These are phyloP conservation scores for Brachionus plicatilis DNA, from an alignment of 1,140 invertebrate species.

Conservation along the genomic window DNA sequence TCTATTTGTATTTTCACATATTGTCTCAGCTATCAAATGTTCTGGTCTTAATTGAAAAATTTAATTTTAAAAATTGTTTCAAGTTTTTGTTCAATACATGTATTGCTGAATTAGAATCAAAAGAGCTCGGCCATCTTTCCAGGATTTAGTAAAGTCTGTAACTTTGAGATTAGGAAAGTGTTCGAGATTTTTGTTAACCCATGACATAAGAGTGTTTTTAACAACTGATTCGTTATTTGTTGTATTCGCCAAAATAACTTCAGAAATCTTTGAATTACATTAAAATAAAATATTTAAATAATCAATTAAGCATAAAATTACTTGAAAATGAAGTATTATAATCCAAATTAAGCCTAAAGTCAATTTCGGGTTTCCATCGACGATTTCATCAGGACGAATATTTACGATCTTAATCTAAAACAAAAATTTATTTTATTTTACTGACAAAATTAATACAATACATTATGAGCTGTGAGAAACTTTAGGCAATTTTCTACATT, in stretches of 20 bases:
- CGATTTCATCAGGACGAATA: constrained; percentile 96
- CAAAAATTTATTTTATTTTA: background rate
- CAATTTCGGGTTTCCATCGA: constrained; percentile 96
- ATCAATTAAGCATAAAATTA: constrained; percentile 38
- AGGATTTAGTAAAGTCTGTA: constrained; percentile 88
- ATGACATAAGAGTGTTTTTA: constrained; percentile 8
- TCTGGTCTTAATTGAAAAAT: background rate
- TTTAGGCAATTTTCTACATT: constrained; percentile 36
- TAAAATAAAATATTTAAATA: background rate
- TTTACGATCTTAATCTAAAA: constrained; percentile 87
- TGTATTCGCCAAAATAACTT: background rate
- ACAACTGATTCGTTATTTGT: background rate
- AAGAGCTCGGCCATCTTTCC: constrained; percentile 96
- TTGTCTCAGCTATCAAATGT: constrained; percentile 72
- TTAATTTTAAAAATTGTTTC: too few relatives aligned
- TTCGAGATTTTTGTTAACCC: constrained; percentile 49
- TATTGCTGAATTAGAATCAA: constrained; percentile 96
- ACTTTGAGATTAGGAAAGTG: constrained; percentile 93
- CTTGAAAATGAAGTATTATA: constrained; percentile 69
- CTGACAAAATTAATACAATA: background rate
- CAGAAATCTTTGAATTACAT: background rate
- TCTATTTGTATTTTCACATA: constrained; percentile 66
- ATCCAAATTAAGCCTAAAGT: constrained; percentile 98
- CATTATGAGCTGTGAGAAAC: constrained; percentile 5
- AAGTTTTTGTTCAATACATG: constrained; percentile 66